Conservation (phyloP, 2,113 vertebrate genomes). For the Callipepla squamata region DNA sequence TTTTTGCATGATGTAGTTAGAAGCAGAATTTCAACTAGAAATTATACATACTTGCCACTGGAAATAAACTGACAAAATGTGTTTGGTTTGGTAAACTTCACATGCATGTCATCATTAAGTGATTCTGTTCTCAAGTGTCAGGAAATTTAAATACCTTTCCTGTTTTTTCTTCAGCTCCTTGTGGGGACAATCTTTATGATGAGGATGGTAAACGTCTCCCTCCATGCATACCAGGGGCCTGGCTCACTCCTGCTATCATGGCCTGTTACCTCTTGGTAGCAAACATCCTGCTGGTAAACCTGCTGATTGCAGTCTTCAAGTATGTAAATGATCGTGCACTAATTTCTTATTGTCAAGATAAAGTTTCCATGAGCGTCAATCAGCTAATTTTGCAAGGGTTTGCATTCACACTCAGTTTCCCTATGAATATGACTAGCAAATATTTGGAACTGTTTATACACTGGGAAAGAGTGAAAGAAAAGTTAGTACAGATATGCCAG, state of each 20-base stretch:
- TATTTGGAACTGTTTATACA: neutral
- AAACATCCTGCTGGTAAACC: conserved; percentile 96
- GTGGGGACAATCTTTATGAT: conserved; percentile 95
- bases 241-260: conserved; percentile 98
- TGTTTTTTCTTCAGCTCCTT: conserved; percentile 84
- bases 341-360: neutral
- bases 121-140: neutral
- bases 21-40: conserved; percentile 1
- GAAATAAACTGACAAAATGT: neutral
- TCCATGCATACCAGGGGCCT: conserved; percentile 96
- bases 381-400: neutral
- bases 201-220: conserved; percentile 96
- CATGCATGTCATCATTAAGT: neutral
- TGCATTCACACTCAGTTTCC: neutral
- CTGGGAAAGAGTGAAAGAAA: neutral
- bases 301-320: conserved; percentile 99
- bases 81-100: neutral
- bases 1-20: neutral
- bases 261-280: conserved; percentile 97
- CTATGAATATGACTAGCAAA: neutral
- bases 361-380: neutral
- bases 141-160: neutral
- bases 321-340: conserved; percentile 54
- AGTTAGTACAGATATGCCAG: neutral
- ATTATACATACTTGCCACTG: neutral